These are phyloP conservation scores for Takifugu bimaculatus DNA, from an alignment of 2,113 vertebrate species.

Conservation along the genomic window DNA sequence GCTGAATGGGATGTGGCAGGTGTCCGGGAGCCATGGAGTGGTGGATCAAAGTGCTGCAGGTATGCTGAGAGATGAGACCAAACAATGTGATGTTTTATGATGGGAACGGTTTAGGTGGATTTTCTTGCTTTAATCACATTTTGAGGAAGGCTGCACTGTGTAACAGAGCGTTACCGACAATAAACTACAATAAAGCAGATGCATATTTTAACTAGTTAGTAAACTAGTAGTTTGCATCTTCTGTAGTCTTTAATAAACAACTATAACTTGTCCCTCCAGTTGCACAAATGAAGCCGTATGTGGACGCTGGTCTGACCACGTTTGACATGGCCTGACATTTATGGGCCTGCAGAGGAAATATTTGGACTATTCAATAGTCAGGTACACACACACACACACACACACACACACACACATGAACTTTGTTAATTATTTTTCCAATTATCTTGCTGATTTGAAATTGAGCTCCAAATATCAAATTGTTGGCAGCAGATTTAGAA, in stretches of 20 bases:
- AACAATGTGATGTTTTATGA: background rate
- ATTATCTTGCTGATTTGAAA: too few species aligned
- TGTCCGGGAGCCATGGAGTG: constrained; percentile 50
- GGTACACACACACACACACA: constrained; percentile 17
- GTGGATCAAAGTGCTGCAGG: constrained; percentile 38
- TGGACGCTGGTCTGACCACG: constrained; percentile 51
- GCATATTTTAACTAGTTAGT: background rate
- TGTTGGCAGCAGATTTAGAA: too few species aligned
- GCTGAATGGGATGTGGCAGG: constrained; percentile 59
- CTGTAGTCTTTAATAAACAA: background rate
- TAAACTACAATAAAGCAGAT: background rate
- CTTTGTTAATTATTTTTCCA: too few species aligned
- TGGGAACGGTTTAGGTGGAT: background rate
- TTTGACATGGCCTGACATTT: constrained; percentile 63
- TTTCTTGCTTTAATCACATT: background rate
- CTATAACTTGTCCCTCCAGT: constrained; percentile 23
- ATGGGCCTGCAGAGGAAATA: constrained; percentile 61
- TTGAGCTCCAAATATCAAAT: too few species aligned
- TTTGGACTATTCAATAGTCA: constrained; percentile 52
- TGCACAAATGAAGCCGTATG: constrained; percentile 50
- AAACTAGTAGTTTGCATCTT: background rate
- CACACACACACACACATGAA: background rate
- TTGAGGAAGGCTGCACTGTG: background rate
- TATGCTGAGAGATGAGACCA: background rate
- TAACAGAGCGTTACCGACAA: background rate